Percentiles rank a stretch among this genome's conserved stretches.
Evolutionary conservation across 2,888 invertebrate genomes (phyloP).

Genomic region (Platycnemis pennipes): DNA sequence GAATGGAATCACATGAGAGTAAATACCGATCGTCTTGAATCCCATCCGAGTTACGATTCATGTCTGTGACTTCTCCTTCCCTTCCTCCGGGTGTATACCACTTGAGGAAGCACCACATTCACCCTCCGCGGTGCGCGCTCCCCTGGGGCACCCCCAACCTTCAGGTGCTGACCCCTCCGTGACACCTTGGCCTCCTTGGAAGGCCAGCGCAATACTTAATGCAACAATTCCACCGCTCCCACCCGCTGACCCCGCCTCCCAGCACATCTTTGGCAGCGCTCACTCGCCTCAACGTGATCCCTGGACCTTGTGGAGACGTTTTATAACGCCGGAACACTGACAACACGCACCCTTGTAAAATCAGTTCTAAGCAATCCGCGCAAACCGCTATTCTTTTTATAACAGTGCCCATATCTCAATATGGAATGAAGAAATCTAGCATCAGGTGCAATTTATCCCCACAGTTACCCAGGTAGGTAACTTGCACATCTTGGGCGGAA

Average conservation of each 20-base stretch:
- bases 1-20: not conserved
- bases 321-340: not conserved
- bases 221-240: constrained; percentile 1
- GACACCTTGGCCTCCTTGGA: constrained; percentile 56
- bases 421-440: not conserved
- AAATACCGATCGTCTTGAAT: not conserved
- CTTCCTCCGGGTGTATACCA: not conserved
- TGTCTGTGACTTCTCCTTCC: not conserved
- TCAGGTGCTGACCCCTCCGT: not conserved
- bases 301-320: constrained; percentile 1
- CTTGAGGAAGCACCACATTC: not conserved
- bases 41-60: not conserved
- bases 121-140: not conserved
- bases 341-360: not conserved
- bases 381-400: constrained; percentile 30
- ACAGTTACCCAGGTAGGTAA: not conserved
- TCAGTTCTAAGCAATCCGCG: not conserved
- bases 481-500: not conserved
- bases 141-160: not conserved
- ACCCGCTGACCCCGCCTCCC: not conserved
- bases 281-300: not conserved
- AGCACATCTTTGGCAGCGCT: not conserved
- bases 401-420: not conserved
- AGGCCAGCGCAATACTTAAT: constrained; percentile 39
- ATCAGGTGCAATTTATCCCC: not conserved